Evolutionary conservation across 2,888 invertebrate species (phyloP), one percentile per base, ranked within the genome.

Genomic region (Lymantria monacha): DNA sequence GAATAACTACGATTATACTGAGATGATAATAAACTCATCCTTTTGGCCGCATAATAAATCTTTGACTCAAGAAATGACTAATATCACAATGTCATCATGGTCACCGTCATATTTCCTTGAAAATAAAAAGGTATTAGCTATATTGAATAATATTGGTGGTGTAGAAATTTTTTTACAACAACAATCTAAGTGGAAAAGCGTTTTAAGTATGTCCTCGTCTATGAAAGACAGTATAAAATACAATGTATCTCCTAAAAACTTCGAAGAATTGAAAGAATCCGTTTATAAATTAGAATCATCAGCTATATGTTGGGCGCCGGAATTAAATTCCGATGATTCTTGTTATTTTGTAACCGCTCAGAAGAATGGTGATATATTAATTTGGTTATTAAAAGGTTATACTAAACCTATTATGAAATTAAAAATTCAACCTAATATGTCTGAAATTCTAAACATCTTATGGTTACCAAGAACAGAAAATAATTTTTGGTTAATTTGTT

Each of bases 271-370:
- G 1, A 83, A 74, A 59, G 60, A 76, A n/a, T 57, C 65, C 8
- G 80, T 74, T 0, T 71, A 79, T 47, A 61, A 54, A 5, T 53
- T 87, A 9, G 76, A 74, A 55, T 76, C 85, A 1, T 69, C 71
- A 11, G 72, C 85, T 0, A 62, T 87, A 1, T 84, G 85, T 54
- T 91, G 89, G 88, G 68, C 78, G 0, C 68, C 77, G 0, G 46
- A 55, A 12, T 47, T 73, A 33, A 72, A 76, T 53, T 9, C 43
- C 0, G 69, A 83, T 49, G 63, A 63, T 7, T 70, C 78, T 3
- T 83, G 82, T 53, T 81, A 73, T 47, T 82, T 91, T 49, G 76
- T 81, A 0, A 85, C 89, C 0, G 79, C 81, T 36, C 90, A 90
- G 55, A 88, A 78, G 60, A 82, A 79, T 70, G 76, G 78, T 7